Base-by-base conservation (phyloP, 2,113 vertebrate genomes). In the Pelusios castaneus region DNA sequence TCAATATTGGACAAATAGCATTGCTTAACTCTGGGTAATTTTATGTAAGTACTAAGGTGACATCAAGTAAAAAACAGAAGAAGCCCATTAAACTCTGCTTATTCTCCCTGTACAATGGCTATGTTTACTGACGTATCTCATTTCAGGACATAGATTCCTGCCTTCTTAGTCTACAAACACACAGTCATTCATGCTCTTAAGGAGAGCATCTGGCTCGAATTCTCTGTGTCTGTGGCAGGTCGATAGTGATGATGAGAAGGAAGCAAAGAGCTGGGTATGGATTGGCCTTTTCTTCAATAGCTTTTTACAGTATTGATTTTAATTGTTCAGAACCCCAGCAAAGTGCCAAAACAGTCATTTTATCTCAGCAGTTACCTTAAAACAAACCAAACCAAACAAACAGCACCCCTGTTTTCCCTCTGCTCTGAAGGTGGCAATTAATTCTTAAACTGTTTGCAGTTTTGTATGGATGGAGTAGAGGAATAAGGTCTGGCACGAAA, bases 151-250 rank as follows among this genome's bases (percentile, higher is more conserved):
- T 75, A 24, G 41, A 45, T 76, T 45, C 24, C 25, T 90, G 87
- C 76, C 88, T 96, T 86, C 82, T 11, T 17, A 82, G 90, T 38
- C 81, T 89, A 85, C 89, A 90, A 91, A 97, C 94, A 85, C 93
- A 87, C 84, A 93, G 58, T 80, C 67, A 95, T 97, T 94, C 95
- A 67, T 94, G 41, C 82, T 95, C 91, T 85, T 43, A 87, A 85
- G 94, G 90, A 22, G 9, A 87, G 77, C 93, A 89, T 90, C 94
- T 84, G 92, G 95, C 91, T 95, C 73, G 7, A 94, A 93, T 94
- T 94, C 97, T 94, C 95, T 93, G 91, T 95, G 94, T 94, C 91
- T 94, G 91, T 90, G 91, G 89, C 90, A 95, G 78, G 89, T 96
- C 82, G 3, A 92, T 94, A 94, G 89, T 1, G 52, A 73, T 38